Percentiles rank a stretch among this genome's conserved stretches.
Evolutionary conservation across 2,888 invertebrate species (phyloP).

Genomic region (Torymus auratus): DNA sequence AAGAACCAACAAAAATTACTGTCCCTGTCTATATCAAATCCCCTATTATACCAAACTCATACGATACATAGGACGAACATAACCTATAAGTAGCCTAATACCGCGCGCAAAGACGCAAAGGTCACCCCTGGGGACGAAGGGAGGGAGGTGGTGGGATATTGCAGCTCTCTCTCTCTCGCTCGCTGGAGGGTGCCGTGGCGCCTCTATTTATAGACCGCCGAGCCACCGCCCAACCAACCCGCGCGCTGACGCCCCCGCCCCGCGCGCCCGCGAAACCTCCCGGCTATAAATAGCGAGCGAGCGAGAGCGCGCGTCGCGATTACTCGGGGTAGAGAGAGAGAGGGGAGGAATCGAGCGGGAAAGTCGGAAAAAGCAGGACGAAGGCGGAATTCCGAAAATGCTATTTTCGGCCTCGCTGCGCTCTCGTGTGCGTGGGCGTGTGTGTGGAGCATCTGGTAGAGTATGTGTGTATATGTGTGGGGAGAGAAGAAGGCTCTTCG

Average conservation of each 20-base stretch:
- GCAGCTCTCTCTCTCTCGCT: not conserved
- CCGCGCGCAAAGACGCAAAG: constrained; percentile 33
- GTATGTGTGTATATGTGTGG: no score
- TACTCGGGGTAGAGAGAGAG: constrained; percentile 3
- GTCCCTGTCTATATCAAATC: no score
- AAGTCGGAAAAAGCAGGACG: no score
- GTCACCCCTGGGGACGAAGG: constrained; percentile 35
- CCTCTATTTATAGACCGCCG: constrained; percentile 69
- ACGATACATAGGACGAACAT: not conserved
- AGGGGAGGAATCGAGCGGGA: not conserved
- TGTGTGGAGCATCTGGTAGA: no score
- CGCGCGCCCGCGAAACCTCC: constrained; percentile 66
- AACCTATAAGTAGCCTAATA: constrained; percentile 35
- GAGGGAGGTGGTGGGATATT: not conserved
- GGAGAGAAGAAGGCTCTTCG: no score
- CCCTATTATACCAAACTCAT: no score
- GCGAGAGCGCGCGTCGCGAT: constrained; percentile 32
- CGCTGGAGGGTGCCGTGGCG: constrained; percentile 63
- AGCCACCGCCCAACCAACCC: constrained; percentile 60
- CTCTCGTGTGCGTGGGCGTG: no score
- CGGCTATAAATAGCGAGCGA: constrained; percentile 65
- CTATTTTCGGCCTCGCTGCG: not conserved
- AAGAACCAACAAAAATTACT: no score
- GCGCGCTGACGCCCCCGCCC: constrained; percentile 54
- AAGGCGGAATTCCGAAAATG: no score